Evolutionary conservation across 2,888 invertebrate species (phyloP), one percentile per base, ranked within the genome.

Genomic region (Spodoptera exigua): DNA sequence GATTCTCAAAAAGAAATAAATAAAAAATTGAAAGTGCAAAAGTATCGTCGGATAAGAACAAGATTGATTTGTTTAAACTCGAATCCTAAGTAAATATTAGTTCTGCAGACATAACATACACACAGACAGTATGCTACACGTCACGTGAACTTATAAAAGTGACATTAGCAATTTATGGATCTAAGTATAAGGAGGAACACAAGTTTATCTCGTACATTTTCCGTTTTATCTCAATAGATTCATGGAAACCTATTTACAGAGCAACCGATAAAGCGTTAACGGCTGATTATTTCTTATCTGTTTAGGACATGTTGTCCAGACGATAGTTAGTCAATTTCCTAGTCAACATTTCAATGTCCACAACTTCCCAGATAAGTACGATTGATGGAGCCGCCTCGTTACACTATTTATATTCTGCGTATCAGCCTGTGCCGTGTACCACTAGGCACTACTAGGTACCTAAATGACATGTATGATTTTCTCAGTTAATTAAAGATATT

Each of bases 401-500:
- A 76, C 53, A 73, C 72, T 76, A 79, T 79, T 71, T 78, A 76
- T 72, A 78, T 72, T 61, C 54, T 14, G 61, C 67, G 76, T 66
- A 43, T 40, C 57, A 51, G 16, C 27, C 27, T 9, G 43, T 59
- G 39, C 27, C 43, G 44, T 14, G 48, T 53, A 67, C 40, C 13
- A 27, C 27, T 27, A 27, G 27, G 7, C 27, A 27, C 43, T 27
- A 21, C n/a, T 32, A 41, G 13, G 27, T 27, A 49, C 34, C 21
- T 61, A 78, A 74, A 62, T 83, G 85, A 84, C 77, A 80, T 74
- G 79, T 84, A 83, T 85, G 80, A 84, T 80, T 84, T 84, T 83
- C 77, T 76, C 62, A 76, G 82, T 83, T 89, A 87, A 90, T 89
- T 86, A 88, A 82, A 88, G 88, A 89, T 90, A 84, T 84, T 86